Base-by-base conservation (phyloP, 2,113 vertebrate genomes). In the Cardinalis cardinalis region DNA sequence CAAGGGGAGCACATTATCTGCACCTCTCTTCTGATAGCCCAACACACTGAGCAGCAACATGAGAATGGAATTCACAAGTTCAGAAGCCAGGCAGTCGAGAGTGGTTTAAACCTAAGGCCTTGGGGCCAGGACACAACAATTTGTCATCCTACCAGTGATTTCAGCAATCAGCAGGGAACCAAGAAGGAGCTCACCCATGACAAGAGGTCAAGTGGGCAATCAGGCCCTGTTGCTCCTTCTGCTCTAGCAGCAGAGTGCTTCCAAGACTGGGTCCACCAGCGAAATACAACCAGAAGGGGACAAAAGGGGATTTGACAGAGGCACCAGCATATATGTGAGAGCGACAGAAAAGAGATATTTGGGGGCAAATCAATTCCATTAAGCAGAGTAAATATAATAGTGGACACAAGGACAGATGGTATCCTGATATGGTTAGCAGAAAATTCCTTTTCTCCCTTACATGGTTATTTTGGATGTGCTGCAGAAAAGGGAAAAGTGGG, bases 201-300 rank as follows among this genome's bases (percentile, higher is more conserved):
- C n/a, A 83, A 11, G 3, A 25, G 51, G 51, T 26, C 44, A 71
- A 73, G 55, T 11, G 41, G 21, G 51, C 36, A 65, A 44, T 51
- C 40, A 32, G 51, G 41, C 44, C 40, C 16, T 10, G 12, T 10
- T 55, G 60, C 23, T 86, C 29, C 29, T 44, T 14, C 83, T 49
- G 60, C 66, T 78, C 40, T 6, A 64, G 40, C 18, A 78, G 71
- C 55, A 40, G 10, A 53, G 24, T 10, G 20, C n/a, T 46, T 51
- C 77, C 32, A 26, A 64, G 21, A 55, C 14, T 18, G 20, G 8
- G 20, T n/a, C 32, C 44, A 64, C 25, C 25, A 73, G 25, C 24
- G 29, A 65, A 74, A 44, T 49, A 34, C 0, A 0, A 36, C 40
- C 15, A 7, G 4, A 49, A 34, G 1, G 21, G 34, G 6, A 34